These are phyloP conservation scores for Eudasyphora cyanicolor DNA, from an alignment of 2,888 invertebrate genomes.

Conservation along the genomic window DNA sequence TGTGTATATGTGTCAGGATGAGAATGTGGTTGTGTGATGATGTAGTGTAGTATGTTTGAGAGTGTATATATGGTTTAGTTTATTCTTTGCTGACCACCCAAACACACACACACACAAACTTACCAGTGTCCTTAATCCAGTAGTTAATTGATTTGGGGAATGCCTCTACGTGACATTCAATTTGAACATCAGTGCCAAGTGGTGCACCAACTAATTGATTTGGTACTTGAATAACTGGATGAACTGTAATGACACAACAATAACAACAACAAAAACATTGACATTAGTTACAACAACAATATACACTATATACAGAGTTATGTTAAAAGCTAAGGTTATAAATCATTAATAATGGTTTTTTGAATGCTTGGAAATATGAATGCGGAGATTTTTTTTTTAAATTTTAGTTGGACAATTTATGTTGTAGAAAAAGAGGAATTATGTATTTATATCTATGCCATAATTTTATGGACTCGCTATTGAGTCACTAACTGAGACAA, in stretches of 20 bases:
- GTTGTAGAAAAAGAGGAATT: too few species aligned
- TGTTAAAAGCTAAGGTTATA: constrained; percentile 40
- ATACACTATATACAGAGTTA: not conserved
- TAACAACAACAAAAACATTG: constrained; percentile 19
- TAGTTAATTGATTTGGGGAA: constrained; percentile 95
- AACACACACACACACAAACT: constrained; percentile 77
- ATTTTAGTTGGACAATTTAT: too few species aligned
- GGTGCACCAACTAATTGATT: constrained; percentile 95
- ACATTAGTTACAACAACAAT: not conserved
- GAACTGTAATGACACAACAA: constrained; percentile 83
- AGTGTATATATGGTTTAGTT: constrained; percentile 35
- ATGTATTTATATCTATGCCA: too few species aligned
- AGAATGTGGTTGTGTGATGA: constrained; percentile 13
- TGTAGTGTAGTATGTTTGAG: constrained; percentile 10
- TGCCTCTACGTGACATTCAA: constrained; percentile 94
- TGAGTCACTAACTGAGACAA: too few species aligned
- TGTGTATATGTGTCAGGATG: not conserved
- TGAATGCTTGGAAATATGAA: not conserved
- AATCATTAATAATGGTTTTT: constrained; percentile 43
- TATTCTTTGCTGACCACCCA: too few species aligned
- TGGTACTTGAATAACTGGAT: constrained; percentile 94
- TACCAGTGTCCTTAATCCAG: constrained; percentile 93
- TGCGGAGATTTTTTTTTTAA: not conserved
- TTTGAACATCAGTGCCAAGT: constrained; percentile 90
- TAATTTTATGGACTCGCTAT: too few species aligned